A percentile compares a stretch with the other conserved stretches of the same genome.
phyloP scores from a whole-genome alignment of 2,888 invertebrate genomes.

The Incurvaria masculella region DNA sequence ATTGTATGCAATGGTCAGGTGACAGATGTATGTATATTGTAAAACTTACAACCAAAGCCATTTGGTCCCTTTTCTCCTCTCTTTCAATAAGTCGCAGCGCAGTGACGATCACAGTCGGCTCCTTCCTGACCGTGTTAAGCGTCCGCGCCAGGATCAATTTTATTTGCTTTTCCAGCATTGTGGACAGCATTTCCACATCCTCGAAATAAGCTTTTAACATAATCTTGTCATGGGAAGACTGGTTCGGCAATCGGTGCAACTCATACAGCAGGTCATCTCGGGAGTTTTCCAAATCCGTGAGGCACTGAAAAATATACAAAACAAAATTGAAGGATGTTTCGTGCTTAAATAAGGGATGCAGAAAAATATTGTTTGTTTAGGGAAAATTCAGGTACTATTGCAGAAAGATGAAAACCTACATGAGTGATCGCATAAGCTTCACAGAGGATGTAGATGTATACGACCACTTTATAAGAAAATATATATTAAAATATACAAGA shows the following conservation, averaged over 20 bases:
- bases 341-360: slow-evolving; percentile 13
- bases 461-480: no score
- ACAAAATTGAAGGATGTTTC: background rate
- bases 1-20: no score
- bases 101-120: slow-evolving; percentile 94
- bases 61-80: slow-evolving; percentile 92
- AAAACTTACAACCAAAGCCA: slow-evolving; percentile 63
- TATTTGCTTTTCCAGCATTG: slow-evolving; percentile 86
- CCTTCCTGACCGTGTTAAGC: slow-evolving; percentile 90
- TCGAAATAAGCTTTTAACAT: slow-evolving; percentile 95
- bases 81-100: slow-evolving; percentile 94
- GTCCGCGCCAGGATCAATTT: slow-evolving; percentile 86
- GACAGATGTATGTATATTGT: no score
- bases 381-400: no score
- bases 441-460: no score
- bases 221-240: slow-evolving; percentile 84
- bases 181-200: slow-evolving; percentile 89
- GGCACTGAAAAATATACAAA: slow-evolving; percentile 57
- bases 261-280: slow-evolving; percentile 94
- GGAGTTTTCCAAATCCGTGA: slow-evolving; percentile 95
- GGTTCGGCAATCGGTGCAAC: slow-evolving; percentile 88
- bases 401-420: no score
- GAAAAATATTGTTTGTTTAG: slow-evolving; percentile 1
- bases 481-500: no score
- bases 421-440: no score